These are phyloP conservation scores for Chironomus striatipennis DNA, from an alignment of 1,140 invertebrate species.

Conservation along the genomic window DNA sequence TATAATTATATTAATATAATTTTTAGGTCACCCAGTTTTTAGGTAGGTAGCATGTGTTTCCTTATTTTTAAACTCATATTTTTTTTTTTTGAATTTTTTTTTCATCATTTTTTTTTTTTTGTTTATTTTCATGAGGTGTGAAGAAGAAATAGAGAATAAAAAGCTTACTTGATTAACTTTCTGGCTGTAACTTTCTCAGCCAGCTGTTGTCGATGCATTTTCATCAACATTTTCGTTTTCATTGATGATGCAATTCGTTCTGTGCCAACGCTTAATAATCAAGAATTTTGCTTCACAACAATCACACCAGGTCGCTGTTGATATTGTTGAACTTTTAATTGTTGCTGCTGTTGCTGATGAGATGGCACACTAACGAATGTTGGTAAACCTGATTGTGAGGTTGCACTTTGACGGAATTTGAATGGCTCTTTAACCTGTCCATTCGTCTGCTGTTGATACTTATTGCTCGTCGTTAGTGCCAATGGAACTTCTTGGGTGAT, in stretches of 20 bases:
- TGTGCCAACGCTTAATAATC: slow-evolving; percentile 32
- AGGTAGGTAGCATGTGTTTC: slow-evolving; percentile 11
- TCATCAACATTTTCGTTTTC: slow-evolving; percentile 26
- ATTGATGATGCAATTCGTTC: neutral
- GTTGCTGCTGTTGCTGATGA: slow-evolving; percentile 45
- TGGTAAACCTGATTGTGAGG: slow-evolving; percentile 29
- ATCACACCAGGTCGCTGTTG: slow-evolving; percentile 70
- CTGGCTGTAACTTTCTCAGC: slow-evolving; percentile 27
- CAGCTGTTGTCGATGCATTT: slow-evolving; percentile 28
- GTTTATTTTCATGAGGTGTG: slow-evolving; percentile 25
- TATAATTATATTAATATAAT: neutral
- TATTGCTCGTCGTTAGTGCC: slow-evolving; percentile 58
- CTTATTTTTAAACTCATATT: neutral
- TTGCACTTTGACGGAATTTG: slow-evolving; percentile 29
- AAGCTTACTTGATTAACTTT: slow-evolving; percentile 24
- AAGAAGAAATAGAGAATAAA: slow-evolving; percentile 12
- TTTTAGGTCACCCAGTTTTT: slow-evolving; percentile 12
- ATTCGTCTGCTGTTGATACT: slow-evolving; percentile 35
- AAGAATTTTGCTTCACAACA: slow-evolving; percentile 61
- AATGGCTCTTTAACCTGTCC: slow-evolving; percentile 28
- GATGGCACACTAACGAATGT: slow-evolving; percentile 24
- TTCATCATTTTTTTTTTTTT: slow-evolving; percentile 23
- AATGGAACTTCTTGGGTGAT: slow-evolving; percentile 57
- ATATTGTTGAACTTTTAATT: slow-evolving; percentile 32
- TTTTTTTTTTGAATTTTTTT: slow-evolving; percentile 23